phyloP scores from a whole-genome alignment of 2,113 vertebrate species.

The Protobothrops flavoviridis region DNA sequence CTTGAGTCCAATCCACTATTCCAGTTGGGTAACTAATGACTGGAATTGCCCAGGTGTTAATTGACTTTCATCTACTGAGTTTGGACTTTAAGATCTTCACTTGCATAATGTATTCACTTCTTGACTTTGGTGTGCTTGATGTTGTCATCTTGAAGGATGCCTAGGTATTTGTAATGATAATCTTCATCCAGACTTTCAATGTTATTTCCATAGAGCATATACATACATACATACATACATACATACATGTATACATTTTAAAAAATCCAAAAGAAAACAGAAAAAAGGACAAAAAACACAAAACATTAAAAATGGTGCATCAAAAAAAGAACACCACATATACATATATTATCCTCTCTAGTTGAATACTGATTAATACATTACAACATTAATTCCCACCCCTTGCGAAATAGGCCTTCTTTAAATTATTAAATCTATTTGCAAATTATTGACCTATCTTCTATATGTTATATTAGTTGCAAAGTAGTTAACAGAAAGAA shows the following conservation, averaged over 20 bases:
- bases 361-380: not conserved
- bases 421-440: not conserved
- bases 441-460: not conserved
- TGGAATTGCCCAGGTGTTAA: not conserved
- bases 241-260: not conserved
- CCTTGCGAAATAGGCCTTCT: not conserved
- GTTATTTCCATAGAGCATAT: not conserved
- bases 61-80: not conserved
- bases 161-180: not conserved
- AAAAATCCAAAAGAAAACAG: not conserved
- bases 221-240: not conserved
- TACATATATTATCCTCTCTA: not conserved
- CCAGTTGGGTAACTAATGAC: not conserved
- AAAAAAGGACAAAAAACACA: not conserved
- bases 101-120: not conserved
- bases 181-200: not conserved
- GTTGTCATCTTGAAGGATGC: not conserved
- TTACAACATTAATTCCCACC: not conserved
- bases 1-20: not conserved
- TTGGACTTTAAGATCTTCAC: not conserved
- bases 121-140: not conserved
- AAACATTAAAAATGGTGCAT: not conserved
- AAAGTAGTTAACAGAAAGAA: not conserved
- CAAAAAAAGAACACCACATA: not conserved
- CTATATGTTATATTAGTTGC: not conserved